These are phyloP conservation scores for Oscheius sp. DNA, from an alignment of 1,140 invertebrate species.

Conservation along the genomic window DNA sequence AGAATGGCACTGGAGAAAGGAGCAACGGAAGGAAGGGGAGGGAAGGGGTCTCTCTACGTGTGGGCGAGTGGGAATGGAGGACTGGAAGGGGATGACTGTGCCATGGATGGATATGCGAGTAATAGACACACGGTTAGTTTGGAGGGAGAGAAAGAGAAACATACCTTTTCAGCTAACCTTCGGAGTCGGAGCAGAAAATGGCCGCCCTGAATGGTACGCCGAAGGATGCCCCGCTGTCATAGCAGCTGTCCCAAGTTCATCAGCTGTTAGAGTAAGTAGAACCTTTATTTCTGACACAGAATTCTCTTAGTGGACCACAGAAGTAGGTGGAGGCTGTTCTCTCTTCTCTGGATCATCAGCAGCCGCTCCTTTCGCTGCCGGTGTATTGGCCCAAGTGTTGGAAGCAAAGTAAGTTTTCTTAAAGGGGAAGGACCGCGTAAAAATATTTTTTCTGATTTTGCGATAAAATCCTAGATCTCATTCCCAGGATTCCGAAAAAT, in stretches of 20 bases:
- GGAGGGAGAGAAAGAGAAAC: background rate
- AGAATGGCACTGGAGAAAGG: background rate
- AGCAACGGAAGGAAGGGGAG: constrained; percentile 67
- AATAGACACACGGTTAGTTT: constrained; percentile 5
- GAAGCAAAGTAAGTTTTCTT: constrained; percentile 8
- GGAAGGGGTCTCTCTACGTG: constrained; percentile 93
- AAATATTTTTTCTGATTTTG: too few relatives aligned
- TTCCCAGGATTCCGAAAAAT: too few relatives aligned
- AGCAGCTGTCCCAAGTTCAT: background rate
- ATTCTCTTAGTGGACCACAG: background rate
- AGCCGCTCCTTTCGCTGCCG: background rate
- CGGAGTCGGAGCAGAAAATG: background rate
- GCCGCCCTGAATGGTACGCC: background rate
- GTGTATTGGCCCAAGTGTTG: background rate
- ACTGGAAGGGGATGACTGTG: constrained; percentile 79
- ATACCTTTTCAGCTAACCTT: background rate
- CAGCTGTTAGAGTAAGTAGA: background rate
- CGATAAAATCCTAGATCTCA: too few relatives aligned
- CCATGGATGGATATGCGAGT: constrained; percentile 77
- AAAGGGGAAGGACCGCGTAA: background rate
- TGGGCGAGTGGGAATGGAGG: constrained; percentile 98
- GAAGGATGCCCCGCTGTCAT: background rate
- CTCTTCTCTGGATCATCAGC: constrained; percentile 5
- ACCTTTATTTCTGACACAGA: background rate
- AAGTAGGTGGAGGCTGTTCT: background rate